Base-by-base conservation (phyloP, 2,113 vertebrate species). In the Indri indri region DNA sequence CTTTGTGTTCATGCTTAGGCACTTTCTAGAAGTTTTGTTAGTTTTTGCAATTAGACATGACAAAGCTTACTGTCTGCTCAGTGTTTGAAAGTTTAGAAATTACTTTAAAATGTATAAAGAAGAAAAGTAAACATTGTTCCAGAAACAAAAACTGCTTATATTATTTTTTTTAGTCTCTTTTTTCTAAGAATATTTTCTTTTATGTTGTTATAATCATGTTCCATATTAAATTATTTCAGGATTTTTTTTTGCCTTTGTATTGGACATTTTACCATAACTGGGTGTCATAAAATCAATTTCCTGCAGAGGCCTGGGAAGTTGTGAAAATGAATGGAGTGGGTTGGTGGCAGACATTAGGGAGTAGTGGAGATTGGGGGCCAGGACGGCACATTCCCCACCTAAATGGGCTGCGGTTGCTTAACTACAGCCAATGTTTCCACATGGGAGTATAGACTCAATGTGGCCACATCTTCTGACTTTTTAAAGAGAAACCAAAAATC, bases 71-170 rank as follows among this genome's bases (percentile, higher is more conserved):
- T 37, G 25, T 85, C 34, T n/a, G 52, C 34, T 61, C 47, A 0
- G 40, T 13, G 63, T 76, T 42, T 74, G 42, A 61, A 47, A 77
- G 34, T n/a, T 90, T n/a, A 76, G 73, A 66, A 18, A 40, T 86
- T 87, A 27, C 70, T 68, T 85, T 74, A 18, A 73, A 93, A 93
- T 83, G 66, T 34, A 68, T 37, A 57, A 82, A 50, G 90, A 83
- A 54, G 32, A 68, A 86, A 63, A 54, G 30, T 18, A 65, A 83
- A 23, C 37, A 12, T 20, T 52, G n/a, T 54, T 82, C 42, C 54
- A 63, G 95, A 88, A 93, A 88, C 88, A 52, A 50, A 95, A 68
- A 30, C 17, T 13, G 20, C 37, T 71, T 32, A 32, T 89, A 25
- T 59, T 20, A 50, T 66, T 66, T 93, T 77, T 54, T 79, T n/a